Conservation (phyloP, 2,113 vertebrate genomes). For the Scalopus aquaticus region DNA sequence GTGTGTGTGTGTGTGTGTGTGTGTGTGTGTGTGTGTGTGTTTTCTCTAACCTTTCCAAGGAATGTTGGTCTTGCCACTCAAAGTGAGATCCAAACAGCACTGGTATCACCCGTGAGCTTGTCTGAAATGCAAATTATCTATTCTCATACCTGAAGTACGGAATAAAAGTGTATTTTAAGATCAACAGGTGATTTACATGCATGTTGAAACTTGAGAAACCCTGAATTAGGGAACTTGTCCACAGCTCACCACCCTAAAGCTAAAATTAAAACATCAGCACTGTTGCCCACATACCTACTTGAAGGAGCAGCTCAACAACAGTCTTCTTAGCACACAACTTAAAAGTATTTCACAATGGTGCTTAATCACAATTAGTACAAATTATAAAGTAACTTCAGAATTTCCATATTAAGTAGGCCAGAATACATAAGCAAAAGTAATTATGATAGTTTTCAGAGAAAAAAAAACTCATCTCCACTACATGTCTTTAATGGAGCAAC, state of each 20-base stretch:
- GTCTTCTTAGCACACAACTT: not conserved
- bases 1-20: not conserved
- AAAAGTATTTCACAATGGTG: not conserved
- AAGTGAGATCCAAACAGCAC: not conserved
- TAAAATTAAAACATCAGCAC: not conserved
- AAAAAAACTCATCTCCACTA: constrained; percentile 54
- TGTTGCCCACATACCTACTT: not conserved
- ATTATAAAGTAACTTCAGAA: constrained; percentile 1
- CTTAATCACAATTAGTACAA: not conserved
- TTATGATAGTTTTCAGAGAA: constrained; percentile 41
- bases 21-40: not conserved
- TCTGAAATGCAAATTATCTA: not conserved
- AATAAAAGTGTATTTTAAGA: not conserved
- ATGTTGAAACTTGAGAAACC: not conserved
- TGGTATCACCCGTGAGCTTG: not conserved
- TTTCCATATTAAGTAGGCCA: not conserved
- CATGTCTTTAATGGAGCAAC: not conserved
- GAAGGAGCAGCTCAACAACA: not conserved
- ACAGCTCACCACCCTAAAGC: not conserved
- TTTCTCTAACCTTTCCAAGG: not conserved
- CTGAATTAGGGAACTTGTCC: not conserved
- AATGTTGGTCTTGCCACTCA: not conserved
- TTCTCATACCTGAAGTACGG: not conserved
- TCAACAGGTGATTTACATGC: not conserved
- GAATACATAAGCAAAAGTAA: constrained; percentile 42